A percentile compares a stretch with the other conserved stretches of the same genome.
These are phyloP conservation scores for Sceloporus tristichus DNA, from an alignment of 2,113 vertebrate genomes.

Conservation along the genomic window DNA sequence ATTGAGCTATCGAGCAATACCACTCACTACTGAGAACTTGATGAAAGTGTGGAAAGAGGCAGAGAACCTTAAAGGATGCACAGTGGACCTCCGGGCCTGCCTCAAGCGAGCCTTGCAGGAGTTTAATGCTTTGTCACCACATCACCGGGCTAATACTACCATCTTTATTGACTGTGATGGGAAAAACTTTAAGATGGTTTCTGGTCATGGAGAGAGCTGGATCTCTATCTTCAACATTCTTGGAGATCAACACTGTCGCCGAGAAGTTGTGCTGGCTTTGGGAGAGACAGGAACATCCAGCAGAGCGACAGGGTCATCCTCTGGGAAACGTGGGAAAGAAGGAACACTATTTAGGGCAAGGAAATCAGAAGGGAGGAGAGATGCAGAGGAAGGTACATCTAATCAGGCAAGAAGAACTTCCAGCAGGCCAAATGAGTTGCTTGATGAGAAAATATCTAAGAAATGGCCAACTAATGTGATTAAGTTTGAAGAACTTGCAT, in stretches of 20 bases:
- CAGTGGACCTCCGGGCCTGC: slow-evolving; percentile 37
- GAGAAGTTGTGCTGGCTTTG: slow-evolving; percentile 37
- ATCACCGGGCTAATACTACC: slow-evolving; percentile 31
- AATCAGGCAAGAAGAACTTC: not conserved
- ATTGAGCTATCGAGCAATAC: not conserved
- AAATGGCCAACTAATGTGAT: not conserved
- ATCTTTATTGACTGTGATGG: slow-evolving; percentile 41
- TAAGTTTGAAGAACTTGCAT: not conserved
- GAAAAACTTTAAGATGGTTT: slow-evolving; percentile 38
- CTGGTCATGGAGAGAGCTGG: slow-evolving; percentile 35
- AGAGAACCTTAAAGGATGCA: slow-evolving; percentile 31
- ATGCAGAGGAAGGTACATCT: slow-evolving; percentile 31
- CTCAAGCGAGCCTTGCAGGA: slow-evolving; percentile 41
- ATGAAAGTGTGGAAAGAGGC: slow-evolving; percentile 38
- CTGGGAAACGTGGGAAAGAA: slow-evolving; percentile 30
- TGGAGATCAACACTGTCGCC: slow-evolving; percentile 35
- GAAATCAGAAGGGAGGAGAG: slow-evolving; percentile 13
- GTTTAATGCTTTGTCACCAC: slow-evolving; percentile 29
- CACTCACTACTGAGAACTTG: slow-evolving; percentile 24
- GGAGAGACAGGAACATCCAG: not conserved
- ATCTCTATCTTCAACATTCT: slow-evolving; percentile 37
- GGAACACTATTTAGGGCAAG: slow-evolving; percentile 1
- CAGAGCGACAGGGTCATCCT: not conserved
- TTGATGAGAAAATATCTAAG: slow-evolving; percentile 5
- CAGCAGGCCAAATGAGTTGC: not conserved